These are phyloP conservation scores for Drosophila buzzatii DNA, from an alignment of 2,888 invertebrate species.

Conservation along the genomic window DNA sequence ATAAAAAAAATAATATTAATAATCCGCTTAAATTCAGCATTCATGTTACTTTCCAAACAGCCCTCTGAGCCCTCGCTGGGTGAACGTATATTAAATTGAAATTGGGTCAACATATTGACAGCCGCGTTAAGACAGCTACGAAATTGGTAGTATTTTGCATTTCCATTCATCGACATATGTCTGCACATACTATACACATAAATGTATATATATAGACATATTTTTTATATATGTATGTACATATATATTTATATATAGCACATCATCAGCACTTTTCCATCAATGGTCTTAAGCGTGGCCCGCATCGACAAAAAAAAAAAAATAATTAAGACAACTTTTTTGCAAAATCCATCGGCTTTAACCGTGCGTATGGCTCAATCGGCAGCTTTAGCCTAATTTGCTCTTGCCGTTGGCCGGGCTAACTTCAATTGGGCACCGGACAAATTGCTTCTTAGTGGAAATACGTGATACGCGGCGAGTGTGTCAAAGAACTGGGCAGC, in stretches of 20 bases:
- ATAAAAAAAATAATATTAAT: too few species aligned
- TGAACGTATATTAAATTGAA: neutral
- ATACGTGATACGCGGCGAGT: constrained; percentile 22
- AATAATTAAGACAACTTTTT: constrained; percentile 45
- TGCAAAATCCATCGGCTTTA: constrained; percentile 36
- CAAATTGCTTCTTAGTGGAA: constrained; percentile 39
- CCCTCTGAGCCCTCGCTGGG: neutral
- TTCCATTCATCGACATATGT: constrained; percentile 24
- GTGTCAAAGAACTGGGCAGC: constrained; percentile 2
- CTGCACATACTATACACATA: neutral
- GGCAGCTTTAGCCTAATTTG: constrained; percentile 10
- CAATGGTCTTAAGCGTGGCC: constrained; percentile 34
- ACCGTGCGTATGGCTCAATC: neutral
- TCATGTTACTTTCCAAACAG: neutral
- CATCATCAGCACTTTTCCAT: constrained; percentile 44
- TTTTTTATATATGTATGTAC: too few species aligned
- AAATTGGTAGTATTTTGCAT: constrained; percentile 21
- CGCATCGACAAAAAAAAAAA: neutral
- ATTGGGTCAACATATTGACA: constrained; percentile 5
- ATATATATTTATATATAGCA: too few species aligned
- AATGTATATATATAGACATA: neutral
- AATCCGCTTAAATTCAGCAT: too few species aligned
- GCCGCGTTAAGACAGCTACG: neutral
- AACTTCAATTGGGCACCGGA: constrained; percentile 31
- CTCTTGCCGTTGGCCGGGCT: neutral